phyloP scores from a whole-genome alignment of 2,113 vertebrate genomes.

The Helogale parvula region DNA sequence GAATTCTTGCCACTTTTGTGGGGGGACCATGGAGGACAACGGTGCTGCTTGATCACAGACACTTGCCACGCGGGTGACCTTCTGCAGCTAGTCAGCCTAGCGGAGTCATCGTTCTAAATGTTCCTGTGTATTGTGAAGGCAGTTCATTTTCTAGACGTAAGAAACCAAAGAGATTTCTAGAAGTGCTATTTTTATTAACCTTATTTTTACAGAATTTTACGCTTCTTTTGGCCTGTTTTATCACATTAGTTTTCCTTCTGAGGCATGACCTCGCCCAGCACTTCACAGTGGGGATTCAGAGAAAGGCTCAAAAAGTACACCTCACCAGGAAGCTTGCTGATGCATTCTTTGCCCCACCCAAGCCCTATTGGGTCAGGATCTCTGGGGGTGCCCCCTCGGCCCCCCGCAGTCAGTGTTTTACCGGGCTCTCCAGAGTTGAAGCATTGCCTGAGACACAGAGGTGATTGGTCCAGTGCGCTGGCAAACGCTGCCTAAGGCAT shows the following conservation, averaged over 20 bases:
- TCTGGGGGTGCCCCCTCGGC: background rate
- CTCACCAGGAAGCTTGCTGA: background rate
- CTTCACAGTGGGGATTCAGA: background rate
- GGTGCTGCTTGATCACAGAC: background rate
- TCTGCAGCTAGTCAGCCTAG: background rate
- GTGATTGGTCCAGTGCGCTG: background rate
- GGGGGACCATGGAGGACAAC: background rate
- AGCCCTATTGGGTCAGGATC: background rate
- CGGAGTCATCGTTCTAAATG: background rate
- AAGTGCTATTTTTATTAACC: background rate
- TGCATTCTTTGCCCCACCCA: too few relatives aligned
- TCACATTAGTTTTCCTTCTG: background rate
- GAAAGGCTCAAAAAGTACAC: background rate
- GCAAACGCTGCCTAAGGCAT: background rate
- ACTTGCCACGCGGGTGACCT: background rate
- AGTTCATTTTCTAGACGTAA: slow-evolving; percentile 18
- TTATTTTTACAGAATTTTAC: background rate
- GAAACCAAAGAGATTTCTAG: background rate
- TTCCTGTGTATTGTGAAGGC: background rate
- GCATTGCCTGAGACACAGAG: background rate
- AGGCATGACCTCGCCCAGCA: background rate
- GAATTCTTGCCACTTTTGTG: background rate
- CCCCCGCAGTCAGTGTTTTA: background rate
- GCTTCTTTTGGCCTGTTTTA: background rate
- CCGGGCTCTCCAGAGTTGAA: background rate